Base-by-base conservation (phyloP, 2,113 vertebrate genomes). In the Turdus rufiventris region DNA sequence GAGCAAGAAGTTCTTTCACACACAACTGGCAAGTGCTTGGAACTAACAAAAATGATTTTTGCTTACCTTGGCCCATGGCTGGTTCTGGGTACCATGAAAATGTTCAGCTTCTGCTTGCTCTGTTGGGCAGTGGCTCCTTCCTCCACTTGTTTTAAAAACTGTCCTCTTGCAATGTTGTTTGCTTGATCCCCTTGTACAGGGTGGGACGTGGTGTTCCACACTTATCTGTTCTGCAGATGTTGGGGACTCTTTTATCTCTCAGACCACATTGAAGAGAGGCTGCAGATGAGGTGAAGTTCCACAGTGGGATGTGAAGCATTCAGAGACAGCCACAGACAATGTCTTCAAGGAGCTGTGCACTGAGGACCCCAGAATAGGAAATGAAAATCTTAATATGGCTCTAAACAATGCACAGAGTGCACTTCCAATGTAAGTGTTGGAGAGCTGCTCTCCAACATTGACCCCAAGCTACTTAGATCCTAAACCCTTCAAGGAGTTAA, bases 11-110 rank as follows among this genome's bases (percentile, higher is more conserved):
- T 29, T 53, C 58, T 23, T 75, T 75, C 57, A 29, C 73, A 81
- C 33, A n/a, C 23, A 60, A 33, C 57, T 25, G 23, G 33, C 25
- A 93, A 88, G 82, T 47, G 25, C 31, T 72, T 61, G 48, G 31
- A 57, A 48, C 15, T 65, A 88, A 48, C 20, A 58, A 24, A 91
- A 88, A n/a, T 19, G 6, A 20, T 57, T 87, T 82, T 90, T 75
- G 36, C 96, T 96, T 96, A 97, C 97, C 95, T 96, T 96, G 90
- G 38, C 90, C 94, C 96, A 97, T 97, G 82, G 71, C 71, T 88
- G 16, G 43, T 72, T 72, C 33, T 3, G 5, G 18, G 48, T 53
- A 36, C 40, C 0, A 9, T 42, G 57, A 43, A 83, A 84, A 61
- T 72, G 50, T 58, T 76, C 81, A 53, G 45, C 62, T 86, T n/a